phyloP scores from a whole-genome alignment of 2,113 vertebrate species.

The Phalacrocorax aristotelis region DNA sequence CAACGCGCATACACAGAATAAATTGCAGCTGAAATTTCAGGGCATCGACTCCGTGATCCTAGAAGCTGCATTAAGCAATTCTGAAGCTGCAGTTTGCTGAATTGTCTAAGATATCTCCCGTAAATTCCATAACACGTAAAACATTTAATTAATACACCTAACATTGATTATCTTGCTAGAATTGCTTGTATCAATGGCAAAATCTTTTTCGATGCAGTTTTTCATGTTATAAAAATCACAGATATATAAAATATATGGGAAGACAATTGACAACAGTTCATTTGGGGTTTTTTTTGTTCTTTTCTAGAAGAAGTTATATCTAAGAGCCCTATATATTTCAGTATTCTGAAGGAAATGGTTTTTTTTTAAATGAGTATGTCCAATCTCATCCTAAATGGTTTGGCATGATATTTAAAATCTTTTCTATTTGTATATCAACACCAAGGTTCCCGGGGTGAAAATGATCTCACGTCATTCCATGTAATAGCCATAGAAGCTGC shows the following conservation, averaged over 20 bases:
- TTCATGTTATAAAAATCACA: neutral
- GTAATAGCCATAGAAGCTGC: neutral
- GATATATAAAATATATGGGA: neutral
- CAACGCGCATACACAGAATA: neutral
- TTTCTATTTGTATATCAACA: neutral
- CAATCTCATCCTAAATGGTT: neutral
- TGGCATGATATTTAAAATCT: neutral
- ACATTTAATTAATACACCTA: slow-evolving; percentile 4
- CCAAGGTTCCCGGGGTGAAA: neutral
- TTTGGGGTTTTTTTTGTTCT: neutral
- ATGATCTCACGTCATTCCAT: neutral
- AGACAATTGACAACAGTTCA: neutral
- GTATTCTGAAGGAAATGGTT: neutral
- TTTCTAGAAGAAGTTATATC: neutral
- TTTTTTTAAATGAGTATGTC: neutral
- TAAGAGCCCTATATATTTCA: neutral
- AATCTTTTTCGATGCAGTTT: neutral
- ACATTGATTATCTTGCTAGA: neutral
- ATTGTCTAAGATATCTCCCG: neutral
- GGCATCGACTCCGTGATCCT: neutral
- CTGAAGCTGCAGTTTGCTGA: neutral
- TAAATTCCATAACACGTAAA: neutral
- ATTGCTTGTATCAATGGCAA: neutral
- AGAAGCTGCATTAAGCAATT: neutral
- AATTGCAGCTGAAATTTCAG: slow-evolving; percentile 11